phyloP scores from a whole-genome alignment of 2,888 invertebrate genomes.

The Perizoma affinitatum region DNA sequence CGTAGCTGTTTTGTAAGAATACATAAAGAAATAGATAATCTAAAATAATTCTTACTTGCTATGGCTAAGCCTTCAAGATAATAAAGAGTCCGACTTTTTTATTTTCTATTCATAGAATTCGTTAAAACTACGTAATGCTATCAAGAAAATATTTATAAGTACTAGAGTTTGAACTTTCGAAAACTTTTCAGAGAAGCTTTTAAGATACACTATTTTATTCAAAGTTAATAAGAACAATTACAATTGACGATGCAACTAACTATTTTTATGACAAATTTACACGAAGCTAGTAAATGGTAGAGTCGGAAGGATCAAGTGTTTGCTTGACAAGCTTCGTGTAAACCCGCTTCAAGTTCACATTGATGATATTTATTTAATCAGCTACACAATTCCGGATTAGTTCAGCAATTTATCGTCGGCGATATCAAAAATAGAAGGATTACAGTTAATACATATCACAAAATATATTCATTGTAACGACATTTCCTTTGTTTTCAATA shows the following conservation, averaged over 20 bases:
- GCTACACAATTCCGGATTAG: conserved; percentile 74
- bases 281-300: conserved; percentile 14
- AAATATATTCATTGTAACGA: conserved; percentile 82
- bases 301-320: background rate
- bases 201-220: conserved; percentile 22
- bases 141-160: conserved; percentile 22
- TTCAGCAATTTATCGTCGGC: conserved; percentile 75
- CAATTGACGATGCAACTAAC: conserved; percentile 57
- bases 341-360: conserved; percentile 30
- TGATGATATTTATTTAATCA: conserved; percentile 50
- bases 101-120: conserved; percentile 26
- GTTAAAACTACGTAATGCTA: conserved; percentile 22
- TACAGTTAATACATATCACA: conserved; percentile 81
- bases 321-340: conserved; percentile 5
- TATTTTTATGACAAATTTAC: conserved; percentile 42
- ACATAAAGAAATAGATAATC: conserved; percentile 10
- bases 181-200: conserved; percentile 20
- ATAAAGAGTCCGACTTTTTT: background rate
- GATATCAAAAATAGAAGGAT: conserved; percentile 84
- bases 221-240: conserved; percentile 35
- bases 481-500: conserved; percentile 73
- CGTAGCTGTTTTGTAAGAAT: background rate
- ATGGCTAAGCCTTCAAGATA: conserved; percentile 33
- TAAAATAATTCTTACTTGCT: conserved; percentile 27
- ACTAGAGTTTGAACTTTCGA: conserved; percentile 33